Percentiles rank a stretch among this genome's conserved stretches.
Evolutionary conservation across 2,113 vertebrate species (phyloP).

Genomic region (Kryptolebias marmoratus): DNA sequence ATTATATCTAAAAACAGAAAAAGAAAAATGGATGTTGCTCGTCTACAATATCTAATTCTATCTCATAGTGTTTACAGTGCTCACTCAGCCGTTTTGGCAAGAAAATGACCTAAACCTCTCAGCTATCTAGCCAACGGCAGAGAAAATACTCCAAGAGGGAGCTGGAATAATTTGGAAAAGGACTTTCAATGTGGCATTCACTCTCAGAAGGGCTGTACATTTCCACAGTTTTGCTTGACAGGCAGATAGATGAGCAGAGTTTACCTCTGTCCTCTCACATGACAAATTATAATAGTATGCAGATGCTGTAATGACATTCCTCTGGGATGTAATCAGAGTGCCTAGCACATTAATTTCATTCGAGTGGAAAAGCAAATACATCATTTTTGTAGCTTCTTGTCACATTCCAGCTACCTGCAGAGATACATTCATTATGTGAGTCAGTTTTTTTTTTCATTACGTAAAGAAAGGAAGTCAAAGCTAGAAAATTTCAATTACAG

Average conservation of each 20-base stretch:
- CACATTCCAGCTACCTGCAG: constrained; percentile 37
- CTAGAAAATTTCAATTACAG: background rate
- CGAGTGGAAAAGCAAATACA: constrained; percentile 58
- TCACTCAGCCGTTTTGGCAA: constrained; percentile 49
- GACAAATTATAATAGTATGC: constrained; percentile 64
- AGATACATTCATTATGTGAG: constrained; percentile 60
- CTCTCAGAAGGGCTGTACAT: constrained; percentile 29
- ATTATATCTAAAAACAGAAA: no score
- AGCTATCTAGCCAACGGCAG: constrained; percentile 13
- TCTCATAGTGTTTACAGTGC: constrained; percentile 25
- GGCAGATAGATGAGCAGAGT: constrained; percentile 55
- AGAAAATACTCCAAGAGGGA: constrained; percentile 19
- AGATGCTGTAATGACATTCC: constrained; percentile 68
- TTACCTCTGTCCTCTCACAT: constrained; percentile 62
- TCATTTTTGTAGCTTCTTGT: constrained; percentile 63
- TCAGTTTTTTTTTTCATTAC: constrained; percentile 17
- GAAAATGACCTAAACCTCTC: constrained; percentile 21
- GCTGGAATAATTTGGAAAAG: constrained; percentile 26
- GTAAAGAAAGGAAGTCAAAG: constrained; percentile 25
- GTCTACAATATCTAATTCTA: constrained; percentile 1
- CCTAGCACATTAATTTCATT: constrained; percentile 59
- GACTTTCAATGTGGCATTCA: constrained; percentile 19
- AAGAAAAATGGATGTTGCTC: background rate
- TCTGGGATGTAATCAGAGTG: constrained; percentile 57
- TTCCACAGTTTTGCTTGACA: constrained; percentile 46